Base-by-base conservation (phyloP, 2,888 invertebrate species). In the Dolichopus griseipennis region DNA sequence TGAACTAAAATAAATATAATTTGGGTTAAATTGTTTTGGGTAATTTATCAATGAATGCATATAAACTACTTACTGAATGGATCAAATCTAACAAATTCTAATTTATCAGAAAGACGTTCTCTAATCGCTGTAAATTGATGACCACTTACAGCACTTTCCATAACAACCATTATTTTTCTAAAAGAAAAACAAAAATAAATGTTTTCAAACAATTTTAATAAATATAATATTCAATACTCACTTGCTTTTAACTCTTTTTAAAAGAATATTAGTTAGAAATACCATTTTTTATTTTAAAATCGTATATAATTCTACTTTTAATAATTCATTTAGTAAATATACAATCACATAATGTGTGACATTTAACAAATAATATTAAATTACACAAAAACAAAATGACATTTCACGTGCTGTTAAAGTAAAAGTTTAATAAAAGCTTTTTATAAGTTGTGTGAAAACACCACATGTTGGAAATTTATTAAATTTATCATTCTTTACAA, bases 141-240 rank as follows among this genome's bases (percentile, higher is more conserved):
- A 0, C 92, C 92, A 74, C 87, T 89, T 2, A 91, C 90, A 67
- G 88, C 82, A 81, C 93, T 93, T 79, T 92, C 88, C 85, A 92
- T 83, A 72, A 89, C 75, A 10, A 94, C 92, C 88, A 94, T 87
- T 65, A 93, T 83, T 70, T 82, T 78, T 77, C 92, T 93, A 68
- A 66, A 72, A 67, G 66, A 63, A n/a, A 9, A 8, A 52, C 1
- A 61, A 64, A 27, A 37, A 12, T 18, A 66, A 33, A 67, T 63
- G 20, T 63, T 10, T 66, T 64, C 7, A 65, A 61, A 15, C 12
- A 61, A 37, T 22, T 61, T 22, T n/a, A 3, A 7, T 3, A n/a
- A 65, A 9, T 12, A n/a, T 34, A 20, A 66, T 34, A 41, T 34
- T 65, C n/a, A 61, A 66, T 52, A 85, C 90, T 83, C 82, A 90